Evolutionary conservation across 2,113 vertebrate genomes (phyloP), one percentile per base, ranked within the genome.

Genomic region (Grammatotria lemairii): DNA sequence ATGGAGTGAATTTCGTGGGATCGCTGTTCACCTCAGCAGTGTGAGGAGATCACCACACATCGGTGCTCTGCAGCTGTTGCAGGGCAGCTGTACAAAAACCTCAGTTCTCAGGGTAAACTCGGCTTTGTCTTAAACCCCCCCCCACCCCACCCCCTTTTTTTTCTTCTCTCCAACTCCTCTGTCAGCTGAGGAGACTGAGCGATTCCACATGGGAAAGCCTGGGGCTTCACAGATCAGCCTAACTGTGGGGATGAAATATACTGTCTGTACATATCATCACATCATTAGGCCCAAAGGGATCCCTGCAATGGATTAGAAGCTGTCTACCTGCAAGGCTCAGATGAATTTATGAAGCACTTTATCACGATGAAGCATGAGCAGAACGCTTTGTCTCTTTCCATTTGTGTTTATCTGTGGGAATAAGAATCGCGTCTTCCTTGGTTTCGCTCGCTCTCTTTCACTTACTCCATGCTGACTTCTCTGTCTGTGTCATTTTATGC

Each of bases 231-330:
- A 87, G 92, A 90, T 89, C 91, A 91, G 87, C 70, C 82, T 85
- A 63, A 84, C 90, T 55, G 85, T 17, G 82, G 85, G 81, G 93
- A 91, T 93, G 91, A 94, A 95, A 90, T 94, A 92, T 92, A 84
- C 89, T 90, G 90, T 95, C 92, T 91, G 92, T 89, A 91, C 92
- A 93, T 90, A 94, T 95, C 93, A 94, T 93, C 94, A 95, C 94
- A 94, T 94, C 94, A 93, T 95, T 95, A 94, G 89, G 87, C 91
- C 94, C 94, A 84, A 88, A 92, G 93, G 91, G 95, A 93, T 87
- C 82, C 85, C 89, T 80, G 88, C 80, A 58, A 91, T 92, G 91
- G 93, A 94, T 94, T 93, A 92, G 90, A 81, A 85, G 91, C 84
- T 85, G 92, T 94, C 94, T 92, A 94, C 94, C 93, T 93, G 93